Evolutionary conservation across 2,888 invertebrate species (phyloP).

Genomic region (Tryphoninae sp.): DNA sequence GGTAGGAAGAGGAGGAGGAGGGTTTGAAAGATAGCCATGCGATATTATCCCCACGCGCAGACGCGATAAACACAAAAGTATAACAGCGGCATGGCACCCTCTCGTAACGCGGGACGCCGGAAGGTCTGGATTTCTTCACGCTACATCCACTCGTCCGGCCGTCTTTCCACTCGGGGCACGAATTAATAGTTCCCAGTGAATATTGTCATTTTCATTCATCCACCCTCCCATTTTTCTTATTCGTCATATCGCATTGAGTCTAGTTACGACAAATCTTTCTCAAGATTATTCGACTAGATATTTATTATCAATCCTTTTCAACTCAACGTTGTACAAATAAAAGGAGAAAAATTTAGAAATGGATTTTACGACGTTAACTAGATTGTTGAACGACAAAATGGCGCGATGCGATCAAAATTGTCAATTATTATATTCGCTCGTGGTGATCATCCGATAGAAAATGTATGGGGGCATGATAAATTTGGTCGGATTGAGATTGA

Average conservation of each 20-base stretch:
- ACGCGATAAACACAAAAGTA: constrained; percentile 58
- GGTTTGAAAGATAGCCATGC: constrained; percentile 1
- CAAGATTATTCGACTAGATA: constrained; percentile 27
- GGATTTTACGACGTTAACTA: background rate
- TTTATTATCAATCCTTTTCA: constrained; percentile 7
- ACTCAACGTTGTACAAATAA: background rate
- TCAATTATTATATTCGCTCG: background rate
- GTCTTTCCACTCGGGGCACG: constrained; percentile 25
- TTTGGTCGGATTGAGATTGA: constrained; percentile 11
- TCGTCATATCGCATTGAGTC: constrained; percentile 1
- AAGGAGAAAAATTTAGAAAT: background rate
- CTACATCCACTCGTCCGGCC: constrained; percentile 33
- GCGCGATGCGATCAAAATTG: background rate
- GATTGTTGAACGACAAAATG: background rate
- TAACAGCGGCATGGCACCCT: constrained; percentile 40
- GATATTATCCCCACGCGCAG: constrained; percentile 43
- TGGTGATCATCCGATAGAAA: background rate
- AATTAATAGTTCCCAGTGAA: constrained; percentile 52
- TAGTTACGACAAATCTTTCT: constrained; percentile 2
- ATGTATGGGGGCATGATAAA: background rate
- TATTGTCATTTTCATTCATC: constrained; percentile 4
- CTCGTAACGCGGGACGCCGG: constrained; percentile 54
- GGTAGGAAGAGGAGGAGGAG: background rate
- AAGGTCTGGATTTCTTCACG: constrained; percentile 57
- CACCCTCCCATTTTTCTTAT: background rate